Evolutionary conservation across 1,140 invertebrate species (phyloP).

Genomic region (Ganaspis sp.): DNA sequence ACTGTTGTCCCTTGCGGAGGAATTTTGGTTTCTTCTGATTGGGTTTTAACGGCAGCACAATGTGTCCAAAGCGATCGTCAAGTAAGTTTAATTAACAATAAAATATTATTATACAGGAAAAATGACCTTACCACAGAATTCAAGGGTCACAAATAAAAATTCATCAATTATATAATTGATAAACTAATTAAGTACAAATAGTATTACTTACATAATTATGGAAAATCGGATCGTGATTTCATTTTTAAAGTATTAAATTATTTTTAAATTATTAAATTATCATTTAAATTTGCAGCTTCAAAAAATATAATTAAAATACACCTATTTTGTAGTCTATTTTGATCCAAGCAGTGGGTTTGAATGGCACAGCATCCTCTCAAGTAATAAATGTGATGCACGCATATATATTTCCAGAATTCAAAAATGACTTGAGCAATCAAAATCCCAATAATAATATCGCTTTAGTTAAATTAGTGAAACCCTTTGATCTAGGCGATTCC

Average conservation of each 20-base stretch:
- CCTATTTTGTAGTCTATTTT: slow-evolving; percentile 50
- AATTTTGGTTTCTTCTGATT: slow-evolving; percentile 55
- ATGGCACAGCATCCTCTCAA: slow-evolving; percentile 46
- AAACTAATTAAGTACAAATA: too few species aligned
- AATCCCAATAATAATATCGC: slow-evolving; percentile 54
- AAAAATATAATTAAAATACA: too few species aligned
- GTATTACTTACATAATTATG: too few species aligned
- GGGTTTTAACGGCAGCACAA: slow-evolving; percentile 59
- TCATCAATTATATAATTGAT: too few species aligned
- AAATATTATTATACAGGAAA: too few species aligned
- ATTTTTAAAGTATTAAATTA: too few species aligned
- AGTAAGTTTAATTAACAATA: slow-evolving; percentile 36
- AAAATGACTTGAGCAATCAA: slow-evolving; percentile 43
- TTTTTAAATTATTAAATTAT: too few species aligned
- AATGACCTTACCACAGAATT: too few species aligned
- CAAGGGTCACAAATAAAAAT: too few species aligned
- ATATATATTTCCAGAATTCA: slow-evolving; percentile 54
- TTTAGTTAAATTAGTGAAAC: slow-evolving; percentile 50
- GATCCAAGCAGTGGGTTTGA: slow-evolving; percentile 49
- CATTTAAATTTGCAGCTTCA: too few species aligned
- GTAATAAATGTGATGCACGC: slow-evolving; percentile 52
- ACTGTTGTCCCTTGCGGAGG: slow-evolving; percentile 58
- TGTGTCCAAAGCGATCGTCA: slow-evolving; percentile 56
- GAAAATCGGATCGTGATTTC: too few species aligned
- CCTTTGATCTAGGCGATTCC: slow-evolving; percentile 46